Percentiles rank a stretch among this genome's conserved stretches.
Conservation (phyloP, 2,888 invertebrate genomes). For the Acrocera orbiculus region DNA sequence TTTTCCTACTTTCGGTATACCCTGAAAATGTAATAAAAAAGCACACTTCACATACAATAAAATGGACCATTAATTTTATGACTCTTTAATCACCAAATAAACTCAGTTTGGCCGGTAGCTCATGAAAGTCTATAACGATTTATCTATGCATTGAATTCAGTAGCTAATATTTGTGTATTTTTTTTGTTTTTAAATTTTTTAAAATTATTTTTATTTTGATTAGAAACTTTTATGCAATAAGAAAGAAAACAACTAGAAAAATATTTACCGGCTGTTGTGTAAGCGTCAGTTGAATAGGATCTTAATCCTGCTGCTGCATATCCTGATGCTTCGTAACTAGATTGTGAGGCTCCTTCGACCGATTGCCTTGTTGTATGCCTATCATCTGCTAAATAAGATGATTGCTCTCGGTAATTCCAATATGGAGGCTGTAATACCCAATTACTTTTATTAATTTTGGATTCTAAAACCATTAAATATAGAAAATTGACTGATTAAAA, state of each 20-base stretch:
- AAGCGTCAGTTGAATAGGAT: constrained; percentile 29
- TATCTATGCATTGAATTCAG: no score
- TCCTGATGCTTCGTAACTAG: constrained; percentile 31
- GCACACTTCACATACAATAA: constrained; percentile 10
- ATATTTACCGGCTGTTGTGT: constrained; percentile 28
- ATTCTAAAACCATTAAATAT: no score
- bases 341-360: constrained; percentile 31
- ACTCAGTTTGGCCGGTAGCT: no score
- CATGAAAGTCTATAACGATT: no score
- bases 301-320: constrained; percentile 27
- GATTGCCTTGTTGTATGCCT: constrained; percentile 30
- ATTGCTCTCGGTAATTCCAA: constrained; percentile 32
- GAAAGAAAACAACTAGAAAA: not conserved
- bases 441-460: no score
- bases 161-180: no score
- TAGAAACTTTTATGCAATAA: not conserved
- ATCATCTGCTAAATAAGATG: constrained; percentile 23
- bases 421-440: constrained; percentile 19
- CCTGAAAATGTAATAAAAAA: constrained; percentile 1
- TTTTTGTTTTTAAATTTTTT: no score
- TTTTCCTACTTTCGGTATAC: no score
- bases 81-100: constrained; percentile 12
- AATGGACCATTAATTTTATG: constrained; percentile 12
- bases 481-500: no score
- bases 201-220: no score